Evolutionary conservation across 1,140 invertebrate genomes (phyloP).

Genomic region (Anadara kagoshimensis): DNA sequence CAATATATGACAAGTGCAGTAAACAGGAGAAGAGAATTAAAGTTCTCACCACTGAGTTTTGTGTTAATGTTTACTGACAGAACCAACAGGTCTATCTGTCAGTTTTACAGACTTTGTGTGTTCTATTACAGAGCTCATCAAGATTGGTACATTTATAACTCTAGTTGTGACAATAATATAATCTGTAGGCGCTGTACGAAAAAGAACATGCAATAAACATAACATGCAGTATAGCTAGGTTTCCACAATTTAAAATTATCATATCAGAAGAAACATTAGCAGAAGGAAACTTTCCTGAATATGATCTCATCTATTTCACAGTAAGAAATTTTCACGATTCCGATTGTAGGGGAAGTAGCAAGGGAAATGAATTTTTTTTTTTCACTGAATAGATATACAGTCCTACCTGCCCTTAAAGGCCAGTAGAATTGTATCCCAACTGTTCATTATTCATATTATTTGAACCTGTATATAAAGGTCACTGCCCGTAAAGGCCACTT

Average conservation of each 20-base stretch:
- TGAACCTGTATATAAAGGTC: no score
- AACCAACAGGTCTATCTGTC: not conserved
- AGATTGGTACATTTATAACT: conserved; percentile 85
- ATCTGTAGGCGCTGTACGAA: conserved; percentile 85
- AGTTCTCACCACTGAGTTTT: not conserved
- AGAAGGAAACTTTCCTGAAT: no score
- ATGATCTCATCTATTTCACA: no score
- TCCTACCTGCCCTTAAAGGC: no score
- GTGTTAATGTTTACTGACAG: not conserved
- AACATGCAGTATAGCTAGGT: not conserved
- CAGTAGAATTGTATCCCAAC: no score
- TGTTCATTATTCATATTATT: no score
- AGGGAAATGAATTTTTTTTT: not conserved
- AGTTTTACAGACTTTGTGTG: conserved; percentile 1
- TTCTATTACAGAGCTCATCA: conserved; percentile 42
- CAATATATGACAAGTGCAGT: not conserved
- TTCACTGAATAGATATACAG: not conserved
- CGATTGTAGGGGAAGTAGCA: not conserved
- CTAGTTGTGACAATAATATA: conserved; percentile 95
- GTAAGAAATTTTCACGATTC: no score
- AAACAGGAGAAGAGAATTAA: not conserved
- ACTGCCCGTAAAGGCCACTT: no score
- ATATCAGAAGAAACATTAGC: not conserved
- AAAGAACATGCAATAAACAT: not conserved
- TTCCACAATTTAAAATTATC: not conserved